phyloP scores from a whole-genome alignment of 2,888 invertebrate genomes.

The Empis stercorea region DNA sequence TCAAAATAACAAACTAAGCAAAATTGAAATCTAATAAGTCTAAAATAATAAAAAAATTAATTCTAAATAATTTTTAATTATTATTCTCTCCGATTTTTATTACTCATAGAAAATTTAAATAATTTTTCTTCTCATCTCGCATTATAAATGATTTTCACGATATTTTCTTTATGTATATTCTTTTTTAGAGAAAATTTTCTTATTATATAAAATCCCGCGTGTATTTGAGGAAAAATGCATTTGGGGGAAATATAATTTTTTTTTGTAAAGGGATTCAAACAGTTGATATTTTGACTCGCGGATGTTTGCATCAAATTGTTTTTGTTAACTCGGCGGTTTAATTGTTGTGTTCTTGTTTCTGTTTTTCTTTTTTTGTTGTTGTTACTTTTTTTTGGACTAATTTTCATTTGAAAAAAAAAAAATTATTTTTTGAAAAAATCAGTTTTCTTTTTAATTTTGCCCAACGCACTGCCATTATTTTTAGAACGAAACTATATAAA shows the following conservation, averaged over 20 bases:
- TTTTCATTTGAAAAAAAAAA: no score
- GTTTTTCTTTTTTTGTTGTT: background rate
- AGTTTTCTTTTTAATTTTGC: no score
- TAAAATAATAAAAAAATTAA: no score
- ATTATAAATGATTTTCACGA: background rate
- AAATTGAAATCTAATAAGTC: no score
- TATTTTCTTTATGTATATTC: background rate
- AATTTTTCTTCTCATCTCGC: no score
- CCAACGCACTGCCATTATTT: background rate
- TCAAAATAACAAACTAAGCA: no score
- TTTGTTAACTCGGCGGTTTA: background rate
- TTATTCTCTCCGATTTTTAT: no score
- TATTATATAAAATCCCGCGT: background rate
- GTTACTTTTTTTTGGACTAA: background rate
- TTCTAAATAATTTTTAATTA: no score
- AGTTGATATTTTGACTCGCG: constrained; percentile 34
- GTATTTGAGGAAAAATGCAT: constrained; percentile 9
- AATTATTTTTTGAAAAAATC: no score
- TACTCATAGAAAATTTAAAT: no score
- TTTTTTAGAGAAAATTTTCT: background rate
- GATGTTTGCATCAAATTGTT: constrained; percentile 23
- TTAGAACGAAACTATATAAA: constrained; percentile 3
- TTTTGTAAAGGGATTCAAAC: constrained; percentile 19
- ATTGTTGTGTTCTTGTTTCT: background rate
- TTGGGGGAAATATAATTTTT: constrained; percentile 16